A percentile compares a stretch with the other conserved stretches of the same genome.
Conservation (phyloP, 2,797 vertebrate species). For the Apodemus agrarius region DNA sequence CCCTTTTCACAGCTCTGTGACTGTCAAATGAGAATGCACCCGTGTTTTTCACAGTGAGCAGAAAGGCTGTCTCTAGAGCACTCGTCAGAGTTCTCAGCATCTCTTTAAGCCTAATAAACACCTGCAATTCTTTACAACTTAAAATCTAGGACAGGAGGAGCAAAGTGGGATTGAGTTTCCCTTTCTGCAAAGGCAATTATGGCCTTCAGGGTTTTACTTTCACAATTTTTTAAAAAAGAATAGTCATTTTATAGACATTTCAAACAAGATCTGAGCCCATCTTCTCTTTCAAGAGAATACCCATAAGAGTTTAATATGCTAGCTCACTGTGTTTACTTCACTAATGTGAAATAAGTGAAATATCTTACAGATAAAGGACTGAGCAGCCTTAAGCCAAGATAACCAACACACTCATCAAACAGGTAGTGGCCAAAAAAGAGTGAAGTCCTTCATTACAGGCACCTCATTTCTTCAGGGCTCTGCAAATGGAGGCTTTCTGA, state of each 20-base stretch:
- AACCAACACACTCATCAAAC: not conserved
- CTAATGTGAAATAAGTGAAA: not conserved
- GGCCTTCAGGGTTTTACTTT: not conserved
- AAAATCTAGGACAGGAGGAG: not conserved
- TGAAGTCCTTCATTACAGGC: not conserved
- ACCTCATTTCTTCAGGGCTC: not conserved
- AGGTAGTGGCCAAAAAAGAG: not conserved
- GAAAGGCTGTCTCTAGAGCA: not conserved
- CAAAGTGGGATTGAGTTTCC: constrained; percentile 40
- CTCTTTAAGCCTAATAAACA: not conserved
- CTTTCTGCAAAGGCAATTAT: not conserved
- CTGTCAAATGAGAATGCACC: not conserved
- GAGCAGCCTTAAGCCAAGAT: not conserved
- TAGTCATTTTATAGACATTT: constrained; percentile 20
- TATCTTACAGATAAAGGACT: not conserved
- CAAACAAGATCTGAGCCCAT: not conserved
- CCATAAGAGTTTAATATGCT: not conserved
- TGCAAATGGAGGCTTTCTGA: not conserved
- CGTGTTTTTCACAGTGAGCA: not conserved
- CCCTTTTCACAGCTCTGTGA: not conserved
- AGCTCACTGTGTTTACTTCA: not conserved
- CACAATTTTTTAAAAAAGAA: not conserved
- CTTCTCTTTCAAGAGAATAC: not conserved
- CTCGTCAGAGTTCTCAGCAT: not conserved
- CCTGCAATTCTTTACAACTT: not conserved